Base-by-base conservation (phyloP, 2,888 invertebrate species). In the Amphipoea lucens region DNA sequence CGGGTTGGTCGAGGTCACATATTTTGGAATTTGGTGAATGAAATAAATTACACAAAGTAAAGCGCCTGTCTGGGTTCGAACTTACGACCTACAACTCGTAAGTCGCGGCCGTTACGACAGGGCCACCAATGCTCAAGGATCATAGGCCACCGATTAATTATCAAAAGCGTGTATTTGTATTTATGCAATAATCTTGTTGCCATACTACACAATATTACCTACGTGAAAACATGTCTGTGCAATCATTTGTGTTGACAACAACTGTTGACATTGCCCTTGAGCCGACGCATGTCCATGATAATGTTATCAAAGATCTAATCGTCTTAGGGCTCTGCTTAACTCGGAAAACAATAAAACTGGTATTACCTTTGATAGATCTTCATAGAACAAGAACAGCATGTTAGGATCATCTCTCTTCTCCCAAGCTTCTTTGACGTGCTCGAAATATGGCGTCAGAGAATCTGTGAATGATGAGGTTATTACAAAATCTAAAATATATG, bases 391-490 rank as follows among this genome's bases (percentile, higher is more conserved):
- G 87, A 98, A 98, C 0, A 98, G 94, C 51, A 98, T 95, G 93
- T 98, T 98, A 1, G 97, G 93, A 86, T 98, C 95, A 79, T 98
- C 85, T 81, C 97, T 96, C 48, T 97, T 90, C 0, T 95, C 94
- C 97, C 98, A 98, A 0, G 98, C 98, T 95, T 98, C 98, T 89
- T 97, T 97, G 0, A 98, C 92, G 90, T 98, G 98, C 72, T 97
- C 97, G 97, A 98, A 98, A 90, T 98, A 98, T 0, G 98, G 98
- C 69, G 97, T 96, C 97, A 97, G 97, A 1, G 97, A 93, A 90
- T 97, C 98, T 98, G 85, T 74, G 85, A 89, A 89, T 67, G n/a
- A 66, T 1, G 45, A 45, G 14, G 11, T 23, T 12, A 7, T 12
- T 4, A 72, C 12, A 23, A 23, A 36, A 23, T 69, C 11, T 12